Percentiles rank a stretch among this genome's conserved stretches.
phyloP scores from a whole-genome alignment of 2,113 vertebrate genomes.

The Acrocephalus arundinaceus region DNA sequence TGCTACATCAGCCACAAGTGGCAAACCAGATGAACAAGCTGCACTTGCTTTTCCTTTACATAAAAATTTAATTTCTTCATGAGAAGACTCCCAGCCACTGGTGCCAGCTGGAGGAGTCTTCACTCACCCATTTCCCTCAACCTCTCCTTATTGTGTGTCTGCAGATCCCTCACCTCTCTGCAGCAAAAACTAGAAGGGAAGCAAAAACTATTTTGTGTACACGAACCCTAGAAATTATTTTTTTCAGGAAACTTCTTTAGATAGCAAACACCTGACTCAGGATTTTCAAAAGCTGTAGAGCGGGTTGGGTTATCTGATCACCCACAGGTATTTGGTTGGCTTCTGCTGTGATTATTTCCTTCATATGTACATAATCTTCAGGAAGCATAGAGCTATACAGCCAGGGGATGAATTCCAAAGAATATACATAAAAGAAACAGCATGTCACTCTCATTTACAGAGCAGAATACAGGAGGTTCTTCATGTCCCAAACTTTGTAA shows the following conservation, averaged over 20 bases:
- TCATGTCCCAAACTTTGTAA: neutral
- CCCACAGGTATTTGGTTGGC: conserved; percentile 64
- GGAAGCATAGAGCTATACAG: conserved; percentile 7
- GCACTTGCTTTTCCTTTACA: neutral
- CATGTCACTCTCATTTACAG: neutral
- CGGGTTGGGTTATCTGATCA: conserved; percentile 43
- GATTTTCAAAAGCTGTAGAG: conserved; percentile 16
- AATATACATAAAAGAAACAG: neutral
- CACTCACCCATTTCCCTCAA: neutral
- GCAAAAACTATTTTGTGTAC: neutral
- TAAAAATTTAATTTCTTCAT: neutral
- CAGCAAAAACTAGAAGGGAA: neutral
- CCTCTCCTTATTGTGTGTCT: neutral
- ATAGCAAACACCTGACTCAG: conserved; percentile 38
- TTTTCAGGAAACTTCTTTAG: neutral
- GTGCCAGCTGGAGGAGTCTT: neutral
- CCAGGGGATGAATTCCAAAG: neutral
- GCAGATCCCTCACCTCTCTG: neutral
- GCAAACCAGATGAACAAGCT: conserved; percentile 1
- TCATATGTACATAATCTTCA: conserved; percentile 17
- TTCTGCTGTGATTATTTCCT: conserved; percentile 44
- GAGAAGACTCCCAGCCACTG: neutral
- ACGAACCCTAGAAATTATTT: neutral
- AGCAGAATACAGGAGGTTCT: neutral
- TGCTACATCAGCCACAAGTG: neutral